Conservation (phyloP, 2,888 invertebrate species). For the Ametastegia equiseti region DNA sequence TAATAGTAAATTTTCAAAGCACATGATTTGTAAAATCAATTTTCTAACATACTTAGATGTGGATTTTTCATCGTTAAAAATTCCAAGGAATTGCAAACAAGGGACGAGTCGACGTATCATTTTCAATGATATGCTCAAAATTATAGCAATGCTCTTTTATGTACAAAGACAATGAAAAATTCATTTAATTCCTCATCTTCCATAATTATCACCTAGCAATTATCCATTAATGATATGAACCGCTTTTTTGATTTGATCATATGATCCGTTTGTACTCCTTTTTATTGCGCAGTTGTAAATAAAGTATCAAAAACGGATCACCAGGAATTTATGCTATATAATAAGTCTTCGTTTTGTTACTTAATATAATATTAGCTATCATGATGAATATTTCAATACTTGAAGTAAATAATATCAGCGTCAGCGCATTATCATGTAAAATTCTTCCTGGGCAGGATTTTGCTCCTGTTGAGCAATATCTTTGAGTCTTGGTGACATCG, state of each 20-base stretch:
- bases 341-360: background rate
- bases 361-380: conserved; percentile 19
- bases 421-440: conserved; percentile 71
- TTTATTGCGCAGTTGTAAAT: background rate
- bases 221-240: conserved; percentile 35
- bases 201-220: conserved; percentile 7
- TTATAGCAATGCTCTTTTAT: background rate
- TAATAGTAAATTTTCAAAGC: background rate
- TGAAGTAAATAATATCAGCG: background rate
- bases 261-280: background rate
- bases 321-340: background rate
- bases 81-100: background rate
- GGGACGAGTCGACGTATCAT: background rate
- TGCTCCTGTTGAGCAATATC: conserved; percentile 61
- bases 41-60: conserved; percentile 24
- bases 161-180: background rate
- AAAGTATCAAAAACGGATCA: background rate
- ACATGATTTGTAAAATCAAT: background rate
- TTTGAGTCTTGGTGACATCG: conserved; percentile 71
- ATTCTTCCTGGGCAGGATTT: conserved; percentile 62
- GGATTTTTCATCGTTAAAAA: background rate
- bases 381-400: conserved; percentile 3
- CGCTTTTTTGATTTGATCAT: background rate
- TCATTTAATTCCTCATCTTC: background rate
- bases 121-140: background rate